A percentile compares a stretch with the other conserved stretches of the same genome.
Conservation (phyloP, 2,888 invertebrate genomes). For the Amphipyra tragopoginis region DNA sequence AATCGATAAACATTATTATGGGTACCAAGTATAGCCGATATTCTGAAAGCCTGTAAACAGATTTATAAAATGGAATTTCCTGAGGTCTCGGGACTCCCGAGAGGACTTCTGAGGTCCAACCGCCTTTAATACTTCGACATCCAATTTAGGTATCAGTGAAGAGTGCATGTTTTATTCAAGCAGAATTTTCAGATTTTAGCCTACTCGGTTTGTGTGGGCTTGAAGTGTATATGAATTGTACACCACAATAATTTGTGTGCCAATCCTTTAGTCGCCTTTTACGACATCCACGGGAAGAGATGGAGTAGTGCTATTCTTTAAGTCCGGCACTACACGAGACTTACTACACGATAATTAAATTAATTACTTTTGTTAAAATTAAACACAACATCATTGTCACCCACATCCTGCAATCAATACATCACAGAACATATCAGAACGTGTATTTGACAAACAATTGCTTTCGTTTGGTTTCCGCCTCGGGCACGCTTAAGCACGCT, state of each 20-base stretch:
- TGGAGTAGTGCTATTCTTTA: too few species aligned
- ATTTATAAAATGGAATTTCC: constrained; percentile 17
- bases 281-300: too few species aligned
- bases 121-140: constrained; percentile 25
- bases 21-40: too few species aligned
- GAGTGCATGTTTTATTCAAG: constrained; percentile 51
- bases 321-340: too few species aligned
- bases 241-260: too few species aligned
- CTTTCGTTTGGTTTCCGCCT: constrained; percentile 9
- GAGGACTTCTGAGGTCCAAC: constrained; percentile 13
- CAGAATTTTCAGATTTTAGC: not conserved
- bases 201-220: too few species aligned
- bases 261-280: too few species aligned
- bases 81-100: constrained; percentile 8
- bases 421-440: constrained; percentile 5
- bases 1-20: too few species aligned
- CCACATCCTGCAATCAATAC: constrained; percentile 4
- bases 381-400: not conserved
- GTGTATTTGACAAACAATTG: constrained; percentile 26
- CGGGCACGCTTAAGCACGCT: not conserved
- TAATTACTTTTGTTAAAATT: too few species aligned
- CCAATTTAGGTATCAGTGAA: constrained; percentile 30
- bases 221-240: too few species aligned
- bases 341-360: too few species aligned
- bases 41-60: constrained; percentile 1